A percentile compares a stretch with the other conserved stretches of the same genome.
These are phyloP conservation scores for Archilochus colubris DNA, from an alignment of 2,113 vertebrate genomes.

Conservation along the genomic window DNA sequence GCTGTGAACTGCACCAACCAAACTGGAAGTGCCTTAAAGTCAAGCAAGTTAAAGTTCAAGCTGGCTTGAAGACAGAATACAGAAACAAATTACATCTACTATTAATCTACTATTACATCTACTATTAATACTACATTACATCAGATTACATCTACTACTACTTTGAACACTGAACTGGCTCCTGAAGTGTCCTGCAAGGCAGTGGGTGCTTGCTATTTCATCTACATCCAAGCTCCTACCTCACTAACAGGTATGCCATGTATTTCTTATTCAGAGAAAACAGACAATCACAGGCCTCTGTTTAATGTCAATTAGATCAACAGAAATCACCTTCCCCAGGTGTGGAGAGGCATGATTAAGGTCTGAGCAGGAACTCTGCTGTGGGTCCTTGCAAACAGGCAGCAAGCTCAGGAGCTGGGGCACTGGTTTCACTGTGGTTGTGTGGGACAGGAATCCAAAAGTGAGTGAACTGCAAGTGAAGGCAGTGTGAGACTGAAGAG, in stretches of 20 bases:
- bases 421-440: not conserved
- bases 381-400: not conserved
- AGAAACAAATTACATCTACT: not conserved
- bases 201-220: not conserved
- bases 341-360: not conserved
- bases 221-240: not conserved
- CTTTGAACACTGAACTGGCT: not conserved
- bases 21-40: not conserved
- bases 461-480: not conserved
- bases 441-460: not conserved
- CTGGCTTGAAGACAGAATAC: not conserved
- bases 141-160: not conserved
- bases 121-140: too few relatives aligned
- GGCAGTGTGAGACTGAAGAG: not conserved
- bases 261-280: not conserved
- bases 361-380: not conserved
- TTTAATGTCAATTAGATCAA: not conserved
- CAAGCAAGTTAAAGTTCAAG: not conserved
- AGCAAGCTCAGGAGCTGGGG: not conserved
- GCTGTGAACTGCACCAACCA: not conserved
- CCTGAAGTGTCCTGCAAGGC: not conserved
- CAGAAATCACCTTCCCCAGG: not conserved
- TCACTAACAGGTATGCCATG: accelerated
- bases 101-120: too few relatives aligned
- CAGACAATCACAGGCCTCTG: not conserved